These are phyloP conservation scores for Astreopora myriophthalma DNA, from an alignment of 64 coral and sea anemone species.

Conservation along the genomic window DNA sequence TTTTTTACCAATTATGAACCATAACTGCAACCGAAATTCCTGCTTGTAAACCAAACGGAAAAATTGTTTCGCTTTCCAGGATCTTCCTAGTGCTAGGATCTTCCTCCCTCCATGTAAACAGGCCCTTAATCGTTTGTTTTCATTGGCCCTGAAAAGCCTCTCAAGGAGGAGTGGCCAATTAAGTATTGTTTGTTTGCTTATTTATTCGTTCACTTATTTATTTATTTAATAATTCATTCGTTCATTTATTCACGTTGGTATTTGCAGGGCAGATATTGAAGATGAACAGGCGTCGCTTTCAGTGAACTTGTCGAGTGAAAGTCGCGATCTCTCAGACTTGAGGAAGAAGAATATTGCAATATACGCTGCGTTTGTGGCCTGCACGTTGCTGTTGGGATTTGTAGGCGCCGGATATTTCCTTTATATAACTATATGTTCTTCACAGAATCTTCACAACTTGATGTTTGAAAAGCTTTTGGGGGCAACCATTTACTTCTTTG, in stretches of 20 bases:
- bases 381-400: conserved; percentile 53
- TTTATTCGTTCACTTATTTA: neutral
- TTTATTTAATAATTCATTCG: neutral
- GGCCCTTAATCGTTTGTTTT: no score
- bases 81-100: no score
- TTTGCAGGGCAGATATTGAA: conserved; percentile 58
- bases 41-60: no score
- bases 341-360: conserved; percentile 69
- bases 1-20: no score
- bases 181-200: no score
- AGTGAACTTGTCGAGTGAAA: neutral
- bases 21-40: no score
- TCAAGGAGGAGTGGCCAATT: no score
- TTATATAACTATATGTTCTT: conserved; percentile 65
- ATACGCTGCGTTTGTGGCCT: conserved; percentile 33
- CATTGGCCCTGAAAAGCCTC: no score
- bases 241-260: neutral
- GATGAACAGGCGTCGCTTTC: conserved; percentile 23
- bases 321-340: neutral
- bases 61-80: no score
- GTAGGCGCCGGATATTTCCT: neutral
- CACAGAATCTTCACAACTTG: conserved; percentile 83
- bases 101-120: no score
- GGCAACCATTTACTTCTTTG: conserved; percentile 97
- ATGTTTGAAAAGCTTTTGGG: conserved; percentile 85